A percentile compares a stretch with the other conserved stretches of the same genome.
Conservation (phyloP, 2,113 vertebrate species). For the Cacatua alba region DNA sequence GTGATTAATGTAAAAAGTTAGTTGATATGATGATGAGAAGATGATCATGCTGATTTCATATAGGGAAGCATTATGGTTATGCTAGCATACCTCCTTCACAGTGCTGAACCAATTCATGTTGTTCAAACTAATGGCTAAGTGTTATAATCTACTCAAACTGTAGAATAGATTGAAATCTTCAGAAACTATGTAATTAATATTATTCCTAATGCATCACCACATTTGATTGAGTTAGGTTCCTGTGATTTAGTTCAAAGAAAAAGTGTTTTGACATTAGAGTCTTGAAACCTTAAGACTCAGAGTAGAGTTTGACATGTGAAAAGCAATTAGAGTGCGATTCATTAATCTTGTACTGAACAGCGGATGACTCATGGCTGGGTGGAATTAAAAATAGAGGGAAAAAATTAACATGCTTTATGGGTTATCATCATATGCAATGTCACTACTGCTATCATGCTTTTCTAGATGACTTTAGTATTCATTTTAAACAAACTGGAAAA, state of each 20-base stretch:
- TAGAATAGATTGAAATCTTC: neutral
- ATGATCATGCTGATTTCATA: neutral
- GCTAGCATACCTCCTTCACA: neutral
- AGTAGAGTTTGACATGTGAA: conserved; percentile 34
- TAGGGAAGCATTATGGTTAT: neutral
- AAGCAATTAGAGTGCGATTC: conserved; percentile 17
- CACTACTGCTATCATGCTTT: neutral
- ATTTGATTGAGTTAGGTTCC: neutral
- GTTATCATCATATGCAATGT: neutral
- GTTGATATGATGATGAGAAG: neutral
- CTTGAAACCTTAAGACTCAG: neutral
- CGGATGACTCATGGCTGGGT: neutral
- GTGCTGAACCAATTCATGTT: neutral
- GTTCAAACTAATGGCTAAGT: neutral
- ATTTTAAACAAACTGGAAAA: neutral
- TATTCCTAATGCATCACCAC: neutral
- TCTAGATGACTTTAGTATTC: neutral
- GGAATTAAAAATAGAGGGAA: conserved; percentile 58
- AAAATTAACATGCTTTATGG: conserved; percentile 3
- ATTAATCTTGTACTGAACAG: conserved; percentile 26
- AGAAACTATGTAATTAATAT: neutral
- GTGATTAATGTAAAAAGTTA: conserved; percentile 20
- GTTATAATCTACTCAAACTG: neutral
- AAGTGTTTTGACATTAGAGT: conserved; percentile 35
- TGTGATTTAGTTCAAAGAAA: neutral